A percentile compares a stretch with the other conserved stretches of the same genome.
Conservation (phyloP, 1,140 invertebrate species). For the Vanessa tameamea region DNA sequence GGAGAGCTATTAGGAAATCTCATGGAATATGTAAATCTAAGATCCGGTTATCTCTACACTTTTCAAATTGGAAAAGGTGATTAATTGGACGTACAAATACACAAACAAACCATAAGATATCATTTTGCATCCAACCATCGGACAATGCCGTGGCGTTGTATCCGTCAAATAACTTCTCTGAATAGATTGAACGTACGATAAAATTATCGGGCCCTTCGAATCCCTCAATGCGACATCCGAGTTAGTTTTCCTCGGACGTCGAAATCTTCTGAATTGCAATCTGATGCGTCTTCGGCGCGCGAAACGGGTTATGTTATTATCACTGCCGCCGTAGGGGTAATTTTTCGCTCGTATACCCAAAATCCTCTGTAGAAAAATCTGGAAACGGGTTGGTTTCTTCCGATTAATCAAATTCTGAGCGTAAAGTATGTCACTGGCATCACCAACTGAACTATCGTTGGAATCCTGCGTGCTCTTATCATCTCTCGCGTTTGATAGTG, state of each 20-base stretch:
- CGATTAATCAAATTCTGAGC: conserved; percentile 46
- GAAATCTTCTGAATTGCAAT: conserved; percentile 50
- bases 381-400: conserved; percentile 58
- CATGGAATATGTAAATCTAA: too few species aligned
- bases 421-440: neutral
- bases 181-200: conserved; percentile 60
- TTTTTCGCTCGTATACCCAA: conserved; percentile 56
- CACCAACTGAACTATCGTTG: conserved; percentile 36
- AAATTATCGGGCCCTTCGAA: conserved; percentile 54
- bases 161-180: conserved; percentile 65
- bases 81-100: neutral
- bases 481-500: conserved; percentile 29
- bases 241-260: conserved; percentile 54
- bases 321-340: conserved; percentile 57
- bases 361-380: conserved; percentile 62
- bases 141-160: conserved; percentile 63
- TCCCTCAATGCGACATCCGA: conserved; percentile 57
- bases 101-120: conserved; percentile 59
- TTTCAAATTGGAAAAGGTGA: too few species aligned
- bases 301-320: conserved; percentile 59
- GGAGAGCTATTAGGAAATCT: too few species aligned
- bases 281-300: conserved; percentile 47
- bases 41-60: too few species aligned
- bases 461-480: conserved; percentile 53
- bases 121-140: conserved; percentile 63